Percentiles rank a stretch among this genome's conserved stretches.
Conservation (phyloP, 2,113 vertebrate species). For the Corythaixoides concolor region DNA sequence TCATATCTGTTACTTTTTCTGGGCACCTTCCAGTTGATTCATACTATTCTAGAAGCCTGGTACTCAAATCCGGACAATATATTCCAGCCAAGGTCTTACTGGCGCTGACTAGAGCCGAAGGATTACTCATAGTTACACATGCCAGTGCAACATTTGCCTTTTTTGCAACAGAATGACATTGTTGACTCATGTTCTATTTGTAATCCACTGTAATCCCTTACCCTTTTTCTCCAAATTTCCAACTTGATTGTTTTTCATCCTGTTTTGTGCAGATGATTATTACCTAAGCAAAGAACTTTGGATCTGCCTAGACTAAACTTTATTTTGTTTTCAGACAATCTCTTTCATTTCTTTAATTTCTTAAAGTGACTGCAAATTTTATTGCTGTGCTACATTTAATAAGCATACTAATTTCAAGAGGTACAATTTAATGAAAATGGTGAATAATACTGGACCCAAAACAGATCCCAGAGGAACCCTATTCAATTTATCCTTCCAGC, state of each 20-base stretch:
- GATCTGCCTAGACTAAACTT: background rate
- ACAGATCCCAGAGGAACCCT: background rate
- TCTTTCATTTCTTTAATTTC: background rate
- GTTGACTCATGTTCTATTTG: constrained; percentile 40
- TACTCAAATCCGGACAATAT: background rate
- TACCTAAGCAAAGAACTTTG: background rate
- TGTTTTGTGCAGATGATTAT: background rate
- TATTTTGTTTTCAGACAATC: background rate
- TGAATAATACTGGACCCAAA: background rate
- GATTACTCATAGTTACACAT: background rate
- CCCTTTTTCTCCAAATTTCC: background rate
- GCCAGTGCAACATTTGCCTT: constrained; percentile 21
- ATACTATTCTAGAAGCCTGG: background rate
- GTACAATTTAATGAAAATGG: background rate
- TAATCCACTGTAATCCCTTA: background rate
- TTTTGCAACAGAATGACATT: background rate
- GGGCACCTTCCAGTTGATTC: background rate
- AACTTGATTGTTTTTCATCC: background rate
- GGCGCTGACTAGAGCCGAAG: background rate
- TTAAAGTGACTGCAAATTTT: background rate
- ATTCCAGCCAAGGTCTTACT: constrained; percentile 16
- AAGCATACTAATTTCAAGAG: background rate
- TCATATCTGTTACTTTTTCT: background rate
- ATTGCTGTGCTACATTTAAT: background rate
- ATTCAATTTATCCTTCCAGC: background rate